Evolutionary conservation across 2,113 vertebrate genomes (phyloP).

Genomic region (Callorhinus ursinus): DNA sequence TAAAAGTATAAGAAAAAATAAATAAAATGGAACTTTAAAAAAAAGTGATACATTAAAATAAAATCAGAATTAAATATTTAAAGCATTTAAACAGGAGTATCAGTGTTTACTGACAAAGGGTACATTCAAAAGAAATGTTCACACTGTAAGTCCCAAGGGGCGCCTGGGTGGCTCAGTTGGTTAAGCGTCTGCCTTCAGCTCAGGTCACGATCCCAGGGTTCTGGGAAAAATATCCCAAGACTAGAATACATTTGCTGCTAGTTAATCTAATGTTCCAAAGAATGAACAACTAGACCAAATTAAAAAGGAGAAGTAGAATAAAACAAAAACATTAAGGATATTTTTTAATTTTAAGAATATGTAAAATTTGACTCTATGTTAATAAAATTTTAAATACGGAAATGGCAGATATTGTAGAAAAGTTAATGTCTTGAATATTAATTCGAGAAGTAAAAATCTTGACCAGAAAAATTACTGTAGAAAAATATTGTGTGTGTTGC

Average conservation of each 20-base stretch:
- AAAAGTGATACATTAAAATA: neutral
- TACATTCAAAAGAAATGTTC: neutral
- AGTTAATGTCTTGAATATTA: constrained; percentile 7
- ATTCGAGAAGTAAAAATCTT: constrained; percentile 10
- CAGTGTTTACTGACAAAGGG: neutral
- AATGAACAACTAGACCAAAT: neutral
- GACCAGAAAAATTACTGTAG: neutral
- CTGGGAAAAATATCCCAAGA: neutral
- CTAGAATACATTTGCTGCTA: neutral
- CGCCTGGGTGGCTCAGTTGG: neutral
- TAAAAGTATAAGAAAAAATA: neutral
- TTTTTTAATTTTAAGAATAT: neutral
- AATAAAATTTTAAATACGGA: constrained; percentile 16
- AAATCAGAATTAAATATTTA: constrained; percentile 40
- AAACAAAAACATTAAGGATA: neutral
- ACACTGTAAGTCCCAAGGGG: neutral
- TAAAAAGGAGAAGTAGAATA: neutral
- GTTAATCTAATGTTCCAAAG: neutral
- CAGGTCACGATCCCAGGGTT: neutral
- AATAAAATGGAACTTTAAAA: neutral
- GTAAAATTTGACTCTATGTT: neutral
- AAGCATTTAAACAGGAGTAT: neutral
- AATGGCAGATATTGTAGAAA: neutral
- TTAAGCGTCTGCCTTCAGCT: neutral
- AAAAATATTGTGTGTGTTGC: neutral